Conservation (phyloP, 2,113 vertebrate genomes). For the Macrotis lagotis region DNA sequence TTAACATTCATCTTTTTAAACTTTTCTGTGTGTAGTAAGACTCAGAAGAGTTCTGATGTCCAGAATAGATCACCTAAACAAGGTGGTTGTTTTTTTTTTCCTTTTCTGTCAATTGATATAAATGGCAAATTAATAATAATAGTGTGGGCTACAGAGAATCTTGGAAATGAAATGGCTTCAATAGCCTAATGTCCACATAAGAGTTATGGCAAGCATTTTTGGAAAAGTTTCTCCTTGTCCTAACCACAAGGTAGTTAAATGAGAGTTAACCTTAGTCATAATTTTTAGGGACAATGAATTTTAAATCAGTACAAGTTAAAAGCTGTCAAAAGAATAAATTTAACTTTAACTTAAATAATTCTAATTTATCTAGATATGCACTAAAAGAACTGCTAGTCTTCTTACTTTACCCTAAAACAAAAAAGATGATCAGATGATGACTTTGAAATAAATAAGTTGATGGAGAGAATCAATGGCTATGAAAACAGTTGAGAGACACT, state of each 20-base stretch:
- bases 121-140: neutral
- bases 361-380: no score
- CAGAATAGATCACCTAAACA: neutral
- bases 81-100: neutral
- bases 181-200: neutral
- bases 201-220: no score
- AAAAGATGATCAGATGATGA: no score
- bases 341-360: no score
- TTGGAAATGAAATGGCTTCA: neutral
- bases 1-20: neutral
- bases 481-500: neutral
- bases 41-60: neutral
- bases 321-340: no score
- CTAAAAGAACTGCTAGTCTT: no score
- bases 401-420: no score
- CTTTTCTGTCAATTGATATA: neutral
- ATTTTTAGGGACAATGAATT: no score
- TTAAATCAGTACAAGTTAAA: no score
- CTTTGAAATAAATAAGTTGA: neutral
- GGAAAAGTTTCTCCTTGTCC: no score
- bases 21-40: neutral
- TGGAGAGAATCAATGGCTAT: neutral
- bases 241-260: no score
- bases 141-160: neutral
- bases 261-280: no score